Percentiles rank a stretch among this genome's conserved stretches.
phyloP scores from a whole-genome alignment of 2,797 vertebrate species.

The Enteromius trimaculatus region DNA sequence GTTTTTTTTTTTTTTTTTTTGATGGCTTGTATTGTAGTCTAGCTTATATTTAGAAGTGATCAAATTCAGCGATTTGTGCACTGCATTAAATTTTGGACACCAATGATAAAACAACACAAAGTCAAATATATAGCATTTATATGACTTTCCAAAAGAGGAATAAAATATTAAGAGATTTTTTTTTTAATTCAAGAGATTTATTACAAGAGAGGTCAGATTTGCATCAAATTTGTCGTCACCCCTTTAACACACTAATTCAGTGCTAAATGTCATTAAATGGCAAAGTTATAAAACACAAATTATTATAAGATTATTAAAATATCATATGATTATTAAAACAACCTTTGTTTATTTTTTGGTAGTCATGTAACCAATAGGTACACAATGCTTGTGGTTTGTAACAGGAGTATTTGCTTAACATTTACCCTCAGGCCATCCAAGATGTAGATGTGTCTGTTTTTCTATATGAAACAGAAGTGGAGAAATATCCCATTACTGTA shows the following conservation, averaged over 20 bases:
- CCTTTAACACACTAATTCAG: neutral
- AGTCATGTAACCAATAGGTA: neutral
- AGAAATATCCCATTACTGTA: neutral
- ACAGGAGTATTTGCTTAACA: neutral
- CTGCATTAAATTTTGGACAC: neutral
- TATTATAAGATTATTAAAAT: neutral
- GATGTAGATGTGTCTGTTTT: neutral
- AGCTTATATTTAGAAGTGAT: no score
- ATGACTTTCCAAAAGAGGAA: neutral
- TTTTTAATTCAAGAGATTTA: neutral
- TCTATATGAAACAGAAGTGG: neutral
- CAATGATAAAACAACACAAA: neutral
- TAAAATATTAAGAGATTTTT: neutral
- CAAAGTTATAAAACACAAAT: neutral
- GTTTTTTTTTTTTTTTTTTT: no score
- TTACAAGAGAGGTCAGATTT: neutral
- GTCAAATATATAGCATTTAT: neutral
- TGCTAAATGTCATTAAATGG: neutral
- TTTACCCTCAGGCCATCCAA: neutral
- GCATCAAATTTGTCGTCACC: neutral
- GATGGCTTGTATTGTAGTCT: no score
- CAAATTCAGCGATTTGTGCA: no score
- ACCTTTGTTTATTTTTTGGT: neutral
- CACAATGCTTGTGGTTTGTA: neutral
- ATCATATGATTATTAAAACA: no score